Evolutionary conservation across 2,888 invertebrate species (phyloP).

Genomic region (Andrena minutula): DNA sequence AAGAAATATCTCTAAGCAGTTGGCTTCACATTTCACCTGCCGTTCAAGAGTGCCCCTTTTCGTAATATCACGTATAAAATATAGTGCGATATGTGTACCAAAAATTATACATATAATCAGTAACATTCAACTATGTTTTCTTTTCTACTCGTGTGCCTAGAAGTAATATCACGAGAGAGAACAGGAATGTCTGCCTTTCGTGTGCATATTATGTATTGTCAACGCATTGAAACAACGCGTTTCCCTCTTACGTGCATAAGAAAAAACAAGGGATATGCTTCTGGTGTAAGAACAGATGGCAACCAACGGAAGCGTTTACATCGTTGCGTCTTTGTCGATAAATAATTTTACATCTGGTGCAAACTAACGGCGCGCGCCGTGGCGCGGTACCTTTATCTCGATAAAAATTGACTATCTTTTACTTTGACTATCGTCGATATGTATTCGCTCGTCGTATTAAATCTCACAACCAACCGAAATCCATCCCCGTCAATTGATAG

Average conservation of each 20-base stretch:
- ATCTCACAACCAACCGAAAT: conserved; percentile 92
- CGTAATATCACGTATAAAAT: conserved; percentile 33
- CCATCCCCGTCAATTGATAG: conserved; percentile 93
- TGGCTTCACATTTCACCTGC: neutral
- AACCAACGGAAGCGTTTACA: conserved; percentile 13
- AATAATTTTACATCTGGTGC: conserved; percentile 12
- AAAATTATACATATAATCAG: conserved; percentile 25
- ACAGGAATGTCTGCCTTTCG: conserved; percentile 39
- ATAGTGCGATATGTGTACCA: conserved; percentile 36
- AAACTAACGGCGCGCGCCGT: conserved; percentile 36
- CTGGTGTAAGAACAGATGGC: neutral
- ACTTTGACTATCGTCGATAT: conserved; percentile 72
- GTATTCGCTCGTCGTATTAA: conserved; percentile 63
- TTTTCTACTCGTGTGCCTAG: conserved; percentile 20
- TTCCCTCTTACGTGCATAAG: neutral
- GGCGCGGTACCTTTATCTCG: conserved; percentile 11
- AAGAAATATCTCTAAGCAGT: neutral
- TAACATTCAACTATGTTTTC: conserved; percentile 12
- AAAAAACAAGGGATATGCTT: conserved; percentile 11
- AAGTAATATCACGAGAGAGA: conserved; percentile 49
- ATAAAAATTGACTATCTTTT: conserved; percentile 69
- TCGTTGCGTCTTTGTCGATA: neutral
- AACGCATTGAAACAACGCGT: conserved; percentile 41
- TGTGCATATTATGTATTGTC: conserved; percentile 42
- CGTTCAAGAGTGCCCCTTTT: neutral